Base-by-base conservation (phyloP, 2,113 vertebrate genomes). In the Pteropus alecto region DNA sequence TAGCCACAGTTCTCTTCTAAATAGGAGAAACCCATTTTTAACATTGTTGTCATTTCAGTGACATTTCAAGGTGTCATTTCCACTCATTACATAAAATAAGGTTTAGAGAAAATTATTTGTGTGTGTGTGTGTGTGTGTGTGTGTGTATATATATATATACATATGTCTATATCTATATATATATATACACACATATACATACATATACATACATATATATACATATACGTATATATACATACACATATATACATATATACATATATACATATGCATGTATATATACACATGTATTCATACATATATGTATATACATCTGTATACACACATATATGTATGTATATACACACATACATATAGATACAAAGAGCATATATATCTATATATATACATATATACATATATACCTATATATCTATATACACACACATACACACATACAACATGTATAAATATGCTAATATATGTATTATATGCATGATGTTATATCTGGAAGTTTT, bases 271-370 rank as follows among this genome's bases (percentile, higher is more conserved):
- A 54, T 67, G 33, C 10, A 38, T 38, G 38, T 38, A 38, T 38
- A 38, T 38, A 38, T 38, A 3, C 3, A 38, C n/a, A n/a, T n/a
- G n/a, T n/a, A n/a, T n/a, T n/a, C n/a, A n/a, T n/a, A n/a, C n/a
- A n/a, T n/a, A n/a, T n/a, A n/a, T n/a, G n/a, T n/a, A n/a, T n/a
- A n/a, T n/a, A n/a, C n/a, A n/a, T n/a, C n/a, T n/a, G n/a, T n/a
- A n/a, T 3, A 38, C 3, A 38, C 3, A 38, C 3, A 38, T 38
- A 38, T 38, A 38, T 3, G 3, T 38, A 38, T 38, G 3, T 3
- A 38, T 38, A 3, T 38, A 38, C 3, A 38, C 3, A 3, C 3
- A 38, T 38, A 38, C 3, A 38, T 3, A 38, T 3, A 38, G 3
- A 38, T 38, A 38, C 3, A 38, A n/a, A n/a, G n/a, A n/a, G n/a